A percentile compares a stretch with the other conserved stretches of the same genome.
phyloP scores from a whole-genome alignment of 1,140 invertebrate genomes.

The Thrips palmi region DNA sequence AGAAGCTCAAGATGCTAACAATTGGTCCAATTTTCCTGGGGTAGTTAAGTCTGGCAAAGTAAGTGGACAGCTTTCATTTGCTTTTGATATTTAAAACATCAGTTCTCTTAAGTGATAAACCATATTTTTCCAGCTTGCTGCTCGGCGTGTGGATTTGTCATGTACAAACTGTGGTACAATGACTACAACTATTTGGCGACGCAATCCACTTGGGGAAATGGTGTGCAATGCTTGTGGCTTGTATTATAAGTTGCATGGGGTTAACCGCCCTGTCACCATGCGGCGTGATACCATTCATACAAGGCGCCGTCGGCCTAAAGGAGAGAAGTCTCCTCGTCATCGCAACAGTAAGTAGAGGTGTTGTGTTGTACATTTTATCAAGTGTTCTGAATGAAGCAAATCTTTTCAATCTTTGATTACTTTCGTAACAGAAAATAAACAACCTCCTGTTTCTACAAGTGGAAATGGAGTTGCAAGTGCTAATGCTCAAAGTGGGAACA shows the following conservation, averaged over 20 bases:
- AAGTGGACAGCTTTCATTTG: too few species aligned
- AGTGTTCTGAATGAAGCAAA: neutral
- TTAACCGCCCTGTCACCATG: slow-evolving; percentile 84
- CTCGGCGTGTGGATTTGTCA: slow-evolving; percentile 43
- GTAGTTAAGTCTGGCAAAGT: too few species aligned
- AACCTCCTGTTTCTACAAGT: neutral
- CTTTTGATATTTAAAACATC: too few species aligned
- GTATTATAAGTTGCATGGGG: slow-evolving; percentile 82
- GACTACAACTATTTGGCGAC: slow-evolving; percentile 82
- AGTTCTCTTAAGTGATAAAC: too few species aligned
- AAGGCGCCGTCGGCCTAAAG: slow-evolving; percentile 71
- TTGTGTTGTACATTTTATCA: slow-evolving; percentile 1
- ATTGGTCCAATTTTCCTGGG: too few species aligned
- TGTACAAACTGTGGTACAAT: slow-evolving; percentile 73
- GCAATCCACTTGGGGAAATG: slow-evolving; percentile 77
- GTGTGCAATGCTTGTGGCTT: slow-evolving; percentile 90
- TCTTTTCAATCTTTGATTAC: slow-evolving; percentile 1
- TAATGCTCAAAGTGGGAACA: slow-evolving; percentile 22
- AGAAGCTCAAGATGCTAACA: slow-evolving; percentile 3
- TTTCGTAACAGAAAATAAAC: neutral
- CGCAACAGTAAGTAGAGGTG: slow-evolving; percentile 22
- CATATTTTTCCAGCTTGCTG: too few species aligned
- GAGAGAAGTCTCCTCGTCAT: slow-evolving; percentile 27
- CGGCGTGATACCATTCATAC: slow-evolving; percentile 94
- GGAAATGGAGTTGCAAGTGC: slow-evolving; percentile 6